Base-by-base conservation (phyloP, 2,888 invertebrate genomes). In the Cryptocephalus primarius region DNA sequence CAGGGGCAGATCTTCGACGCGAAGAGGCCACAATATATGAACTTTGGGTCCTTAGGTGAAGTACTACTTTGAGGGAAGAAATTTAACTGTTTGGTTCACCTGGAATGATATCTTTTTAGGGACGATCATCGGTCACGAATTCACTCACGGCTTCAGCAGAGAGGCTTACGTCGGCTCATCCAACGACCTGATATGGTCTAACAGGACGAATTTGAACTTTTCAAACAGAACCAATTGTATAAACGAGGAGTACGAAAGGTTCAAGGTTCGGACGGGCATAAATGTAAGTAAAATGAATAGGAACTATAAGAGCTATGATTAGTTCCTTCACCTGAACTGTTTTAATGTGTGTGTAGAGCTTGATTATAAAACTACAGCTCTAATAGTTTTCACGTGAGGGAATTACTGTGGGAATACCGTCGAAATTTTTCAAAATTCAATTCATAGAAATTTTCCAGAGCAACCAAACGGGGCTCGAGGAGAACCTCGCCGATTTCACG, bases 401-500 rank as follows among this genome's bases (percentile, higher is more conserved):
- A n/a, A n/a, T n/a, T n/a, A n/a, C n/a, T n/a, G n/a, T n/a, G n/a
- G n/a, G n/a, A n/a, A n/a, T n/a, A n/a, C n/a, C n/a, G n/a, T n/a
- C n/a, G n/a, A n/a, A n/a, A n/a, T n/a, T n/a, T n/a, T n/a, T n/a
- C n/a, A n/a, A n/a, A n/a, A n/a, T n/a, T n/a, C n/a, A n/a, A n/a
- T n/a, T n/a, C n/a, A n/a, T n/a, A n/a, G n/a, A n/a, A n/a, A n/a
- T n/a, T n/a, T 62, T 66, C 2, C 62, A 88, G 88, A 64, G 91
- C 41, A 89, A 91, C 61, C 91, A 91, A 42, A 80, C 87, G 44
- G 83, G 89, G 0, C 84, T 89, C 65, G 88, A 88, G 10, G 92
- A 93, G 66, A 92, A 92, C 66, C 86, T 93, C 44, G 91, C 92
- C 0, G 93, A 93, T 64, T 90, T 90, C 62, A 89, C 88, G 1